A percentile compares a stretch with the other conserved stretches of the same genome.
Evolutionary conservation across 1,140 invertebrate genomes (phyloP).

Genomic region (Drosophila melanogaster): DNA sequence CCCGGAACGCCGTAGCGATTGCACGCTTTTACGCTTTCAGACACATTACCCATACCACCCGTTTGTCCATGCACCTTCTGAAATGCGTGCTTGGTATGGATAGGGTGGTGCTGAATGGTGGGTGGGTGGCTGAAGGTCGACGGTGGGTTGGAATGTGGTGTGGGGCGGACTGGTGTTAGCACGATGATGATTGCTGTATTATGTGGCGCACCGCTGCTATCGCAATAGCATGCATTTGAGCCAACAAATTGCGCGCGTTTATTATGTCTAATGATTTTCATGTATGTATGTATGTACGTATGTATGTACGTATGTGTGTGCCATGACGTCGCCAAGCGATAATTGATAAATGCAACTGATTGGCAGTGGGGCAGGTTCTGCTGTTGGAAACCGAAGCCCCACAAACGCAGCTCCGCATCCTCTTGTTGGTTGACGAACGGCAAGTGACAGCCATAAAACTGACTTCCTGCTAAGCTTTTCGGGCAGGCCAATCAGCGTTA

Average conservation of each 20-base stretch:
- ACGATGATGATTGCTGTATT: conserved; percentile 69
- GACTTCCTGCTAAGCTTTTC: conserved; percentile 15
- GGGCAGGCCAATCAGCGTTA: conserved; percentile 66
- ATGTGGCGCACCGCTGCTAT: conserved; percentile 65
- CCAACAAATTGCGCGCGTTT: conserved; percentile 70
- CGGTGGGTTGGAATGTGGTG: not conserved
- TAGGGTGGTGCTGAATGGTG: not conserved
- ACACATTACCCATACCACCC: conserved; percentile 76
- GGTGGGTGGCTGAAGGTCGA: conserved; percentile 9
- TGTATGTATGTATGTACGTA: not conserved
- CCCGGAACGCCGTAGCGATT: conserved; percentile 71
- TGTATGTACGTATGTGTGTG: not conserved
- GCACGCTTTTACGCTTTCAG: conserved; percentile 85
- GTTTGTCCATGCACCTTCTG: conserved; percentile 55
- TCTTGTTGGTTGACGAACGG: not conserved
- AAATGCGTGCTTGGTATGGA: not conserved
- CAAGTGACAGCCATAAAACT: conserved; percentile 32
- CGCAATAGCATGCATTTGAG: conserved; percentile 71
- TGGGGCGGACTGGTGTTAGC: conserved; percentile 11
- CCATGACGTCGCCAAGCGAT: conserved; percentile 15
- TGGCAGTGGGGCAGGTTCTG: conserved; percentile 34
- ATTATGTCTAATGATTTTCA: conserved; percentile 68
- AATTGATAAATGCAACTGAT: conserved; percentile 74
- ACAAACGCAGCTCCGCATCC: not conserved
- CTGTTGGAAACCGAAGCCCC: not conserved